A percentile compares a stretch with the other conserved stretches of the same genome.
Conservation (phyloP, 2,888 invertebrate genomes). For the Melitaea athalia region DNA sequence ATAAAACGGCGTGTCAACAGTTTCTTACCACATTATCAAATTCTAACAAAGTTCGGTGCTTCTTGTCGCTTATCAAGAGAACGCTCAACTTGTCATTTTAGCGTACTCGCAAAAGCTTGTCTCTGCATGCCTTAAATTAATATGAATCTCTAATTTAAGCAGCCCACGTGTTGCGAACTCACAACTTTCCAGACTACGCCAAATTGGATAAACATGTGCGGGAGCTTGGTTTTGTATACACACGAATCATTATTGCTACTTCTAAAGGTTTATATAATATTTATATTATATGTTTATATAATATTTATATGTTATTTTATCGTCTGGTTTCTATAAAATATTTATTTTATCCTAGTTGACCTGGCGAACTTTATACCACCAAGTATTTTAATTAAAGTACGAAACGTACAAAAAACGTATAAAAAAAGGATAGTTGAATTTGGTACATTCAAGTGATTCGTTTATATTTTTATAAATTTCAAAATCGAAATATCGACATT, state of each 20-base stretch:
- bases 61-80: constrained; percentile 19
- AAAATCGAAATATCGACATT: too few species aligned
- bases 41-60: not conserved
- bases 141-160: constrained; percentile 81
- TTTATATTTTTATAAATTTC: too few species aligned
- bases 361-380: too few species aligned
- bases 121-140: constrained; percentile 73
- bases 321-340: too few species aligned
- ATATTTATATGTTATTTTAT: too few species aligned
- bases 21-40: constrained; percentile 1
- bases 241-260: constrained; percentile 43
- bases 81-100: constrained; percentile 31
- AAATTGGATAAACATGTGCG: constrained; percentile 81
- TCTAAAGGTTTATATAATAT: constrained; percentile 13
- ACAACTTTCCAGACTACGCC: constrained; percentile 80
- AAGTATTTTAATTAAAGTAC: too few species aligned
- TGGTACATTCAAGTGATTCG: too few species aligned
- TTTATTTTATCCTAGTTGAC: too few species aligned
- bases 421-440: too few species aligned
- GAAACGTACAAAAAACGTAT: too few species aligned
- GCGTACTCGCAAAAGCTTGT: constrained; percentile 40
- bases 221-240: constrained; percentile 54
- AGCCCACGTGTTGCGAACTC: constrained; percentile 79
- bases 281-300: too few species aligned
- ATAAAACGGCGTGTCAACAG: not conserved